Evolutionary conservation across 2,113 vertebrate genomes (phyloP), one percentile per base, ranked within the genome.

Genomic region (Misgurnus anguillicaudatus): DNA sequence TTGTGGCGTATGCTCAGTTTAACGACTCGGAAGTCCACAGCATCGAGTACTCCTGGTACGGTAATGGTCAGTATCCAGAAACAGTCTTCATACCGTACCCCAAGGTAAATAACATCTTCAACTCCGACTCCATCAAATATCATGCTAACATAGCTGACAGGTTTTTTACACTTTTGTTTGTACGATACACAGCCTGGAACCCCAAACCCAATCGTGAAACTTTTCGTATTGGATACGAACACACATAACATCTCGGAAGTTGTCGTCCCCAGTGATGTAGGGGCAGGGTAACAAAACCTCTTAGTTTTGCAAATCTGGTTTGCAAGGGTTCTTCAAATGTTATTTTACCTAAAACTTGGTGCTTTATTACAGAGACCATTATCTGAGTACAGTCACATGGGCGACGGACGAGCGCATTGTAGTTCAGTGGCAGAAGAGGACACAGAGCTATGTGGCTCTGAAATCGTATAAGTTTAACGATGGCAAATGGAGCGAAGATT

Each of bases 1-100:
- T 92, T 67, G 82, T 99, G 90, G 96, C 97, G 10, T 99, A 95
- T 2, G 90, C 90, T 21, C 86, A 96, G 80, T 96, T 97, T 89
- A 98, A 99, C 79, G 97, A 99, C 85, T 94, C 93, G 0, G 80
- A 86, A 10, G 96, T 98, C 82, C 94, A 94, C 79, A 83, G 79
- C 64, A 98, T 99, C 70, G 94, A 98, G 86, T 99, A 98, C 88
- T 89, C 95, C 0, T 97, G 94, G 94, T 99, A 94, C 66, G 97
- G 97, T 3, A 89, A 95, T n/a, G 87, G 89, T n/a, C 96, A 98
- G 84, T 99, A 99, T 88, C 96, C 98, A 68, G 91, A 91, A 84
- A 99, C 94, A n/a, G 92, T 98, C 71, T 88, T 80, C 71, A 94
- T 99, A 66, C 95, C 96, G 0, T 99, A 99, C 69, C 96, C 98